Base-by-base conservation (phyloP, 92 coral and sea anemone species). In the Parazoanthus atlanticus region DNA sequence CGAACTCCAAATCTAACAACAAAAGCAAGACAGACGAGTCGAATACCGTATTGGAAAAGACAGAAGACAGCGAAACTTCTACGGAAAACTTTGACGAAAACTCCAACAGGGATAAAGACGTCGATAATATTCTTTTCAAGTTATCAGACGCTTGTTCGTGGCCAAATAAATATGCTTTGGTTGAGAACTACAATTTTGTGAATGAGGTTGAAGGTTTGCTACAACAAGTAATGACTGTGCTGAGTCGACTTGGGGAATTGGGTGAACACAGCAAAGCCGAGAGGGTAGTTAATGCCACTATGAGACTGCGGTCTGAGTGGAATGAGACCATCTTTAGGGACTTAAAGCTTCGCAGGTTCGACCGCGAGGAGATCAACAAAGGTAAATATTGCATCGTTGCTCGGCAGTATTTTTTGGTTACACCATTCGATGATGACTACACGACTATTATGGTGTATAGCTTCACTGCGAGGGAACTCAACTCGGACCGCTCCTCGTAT, bases 341-440 rank as follows among this genome's bases (percentile, higher is more conserved):
- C 71, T 76, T 86, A 4, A 82, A 88, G n/a, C 92, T 94, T 8
- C 88, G 91, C n/a, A 82, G 92, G 13, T 94, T 92, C 52, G 89
- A 79, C 8, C 92, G 96, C 47, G 96, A 94, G 26, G 73, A 87
- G n/a, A 90, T 94, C 17, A 88, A 89, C 30, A 88, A 77, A 3
- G 88, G 85, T 34, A 92, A 90, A 29, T 88, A 92, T 36, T 64
- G 81, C 2, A 85, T 94, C 31, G 76, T 81, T 0, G 94, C 94
- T 28, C 93, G 91, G 56, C 96, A 94, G 78, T 96, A 91, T 84
- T 93, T 94, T 82, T 90, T 89, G 25, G 93, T 93, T 5, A 93
- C 93, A 29, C 93, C 90, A 69, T 88, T 91, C 13, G 92, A 91
- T 78, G 85, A 91, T 1, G 76, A 84, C 78, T 92, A 93, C 65